Conservation (phyloP, 2,113 vertebrate genomes). For the Oncorhynchus tshawytscha region DNA sequence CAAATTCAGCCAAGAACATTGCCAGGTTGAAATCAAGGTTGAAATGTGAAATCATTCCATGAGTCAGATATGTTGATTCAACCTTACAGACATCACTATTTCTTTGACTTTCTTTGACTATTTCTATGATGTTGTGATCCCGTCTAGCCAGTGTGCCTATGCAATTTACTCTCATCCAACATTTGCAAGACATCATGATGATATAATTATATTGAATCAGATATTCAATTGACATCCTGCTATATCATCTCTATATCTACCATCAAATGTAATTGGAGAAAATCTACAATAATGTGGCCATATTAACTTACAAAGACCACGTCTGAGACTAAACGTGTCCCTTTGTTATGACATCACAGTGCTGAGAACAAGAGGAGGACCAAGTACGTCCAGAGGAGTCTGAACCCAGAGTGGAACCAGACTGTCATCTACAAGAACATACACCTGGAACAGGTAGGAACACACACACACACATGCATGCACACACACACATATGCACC, state of each 20-base stretch:
- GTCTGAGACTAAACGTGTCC: not conserved
- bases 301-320: too few relatives aligned
- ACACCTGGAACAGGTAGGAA: constrained; percentile 89
- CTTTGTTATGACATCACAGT: constrained; percentile 72
- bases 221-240: too few relatives aligned
- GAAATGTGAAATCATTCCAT: constrained; percentile 3
- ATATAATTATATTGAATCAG: too few relatives aligned
- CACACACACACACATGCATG: not conserved
- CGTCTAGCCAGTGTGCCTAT: too few relatives aligned
- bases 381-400: constrained; percentile 91
- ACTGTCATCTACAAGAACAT: constrained; percentile 99
- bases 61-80: constrained; percentile 5
- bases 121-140: constrained; percentile 31
- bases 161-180: too few relatives aligned
- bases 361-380: constrained; percentile 95
- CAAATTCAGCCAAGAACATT: constrained; percentile 7
- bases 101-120: constrained; percentile 19
- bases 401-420: constrained; percentile 99
- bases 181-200: not conserved
- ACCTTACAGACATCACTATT: not conserved
- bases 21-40: not conserved
- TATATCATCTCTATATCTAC: too few relatives aligned
- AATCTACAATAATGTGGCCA: not conserved
- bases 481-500: not conserved
- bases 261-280: too few relatives aligned